Conservation (phyloP, 2,888 invertebrate genomes). For the Agapostemon virescens region DNA sequence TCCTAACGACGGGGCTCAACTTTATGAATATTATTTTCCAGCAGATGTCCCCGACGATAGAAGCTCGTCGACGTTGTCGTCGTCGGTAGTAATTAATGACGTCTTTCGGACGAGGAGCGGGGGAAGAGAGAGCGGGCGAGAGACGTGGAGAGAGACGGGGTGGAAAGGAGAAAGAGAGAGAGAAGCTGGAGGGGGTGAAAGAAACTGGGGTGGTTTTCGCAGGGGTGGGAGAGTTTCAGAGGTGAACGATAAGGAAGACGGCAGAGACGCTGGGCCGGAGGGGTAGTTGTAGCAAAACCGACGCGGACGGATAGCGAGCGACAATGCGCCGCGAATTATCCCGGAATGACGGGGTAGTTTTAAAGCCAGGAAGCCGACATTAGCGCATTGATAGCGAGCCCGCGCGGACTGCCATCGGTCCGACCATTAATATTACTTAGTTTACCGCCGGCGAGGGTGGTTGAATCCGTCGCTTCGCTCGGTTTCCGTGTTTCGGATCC, state of each 20-base stretch:
- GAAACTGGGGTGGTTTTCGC: not conserved
- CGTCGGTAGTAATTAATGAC: constrained; percentile 79
- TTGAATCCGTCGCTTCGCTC: constrained; percentile 49
- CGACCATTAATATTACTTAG: constrained; percentile 80
- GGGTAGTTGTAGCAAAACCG: constrained; percentile 47
- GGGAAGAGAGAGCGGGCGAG: not conserved
- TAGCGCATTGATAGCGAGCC: constrained; percentile 78
- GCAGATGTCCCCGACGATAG: constrained; percentile 80
- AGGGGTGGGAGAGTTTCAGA: constrained; percentile 32
- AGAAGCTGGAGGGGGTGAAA: no score
- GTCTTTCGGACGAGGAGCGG: constrained; percentile 26
- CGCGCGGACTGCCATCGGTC: constrained; percentile 67
- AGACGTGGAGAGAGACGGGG: not conserved
- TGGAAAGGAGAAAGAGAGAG: not conserved
- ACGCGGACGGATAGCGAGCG: constrained; percentile 69
- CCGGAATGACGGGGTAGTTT: constrained; percentile 80
- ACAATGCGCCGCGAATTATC: constrained; percentile 79
- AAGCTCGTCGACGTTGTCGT: constrained; percentile 72
- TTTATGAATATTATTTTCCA: constrained; percentile 81
- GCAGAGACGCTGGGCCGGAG: not conserved
- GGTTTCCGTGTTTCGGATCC: constrained; percentile 52
- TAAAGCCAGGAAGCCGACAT: constrained; percentile 79
- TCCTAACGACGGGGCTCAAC: constrained; percentile 72
- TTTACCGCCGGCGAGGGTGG: constrained; percentile 55
- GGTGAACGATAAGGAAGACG: constrained; percentile 66